Conservation (phyloP, 2,888 invertebrate genomes). For the Pheosia tremula region DNA sequence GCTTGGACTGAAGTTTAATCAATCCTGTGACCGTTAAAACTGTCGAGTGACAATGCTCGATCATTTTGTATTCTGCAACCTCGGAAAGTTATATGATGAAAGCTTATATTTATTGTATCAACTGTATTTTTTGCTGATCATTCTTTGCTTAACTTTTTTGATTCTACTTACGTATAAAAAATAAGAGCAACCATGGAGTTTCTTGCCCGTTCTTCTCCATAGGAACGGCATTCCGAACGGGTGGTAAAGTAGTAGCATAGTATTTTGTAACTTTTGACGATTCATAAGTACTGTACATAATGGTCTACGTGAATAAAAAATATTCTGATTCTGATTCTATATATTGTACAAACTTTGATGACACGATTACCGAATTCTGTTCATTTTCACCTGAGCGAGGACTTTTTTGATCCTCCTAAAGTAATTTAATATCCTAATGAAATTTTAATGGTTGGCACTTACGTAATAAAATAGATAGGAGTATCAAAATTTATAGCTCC, state of each 20-base stretch:
- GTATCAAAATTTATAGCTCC: slow-evolving; percentile 33
- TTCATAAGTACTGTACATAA: too few species aligned
- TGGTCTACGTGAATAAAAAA: too few species aligned
- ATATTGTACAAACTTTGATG: background rate
- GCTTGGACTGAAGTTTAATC: slow-evolving; percentile 47
- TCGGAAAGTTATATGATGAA: slow-evolving; percentile 27
- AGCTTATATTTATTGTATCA: slow-evolving; percentile 17
- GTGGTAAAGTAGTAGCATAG: too few species aligned
- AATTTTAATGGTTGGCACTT: slow-evolving; percentile 19
- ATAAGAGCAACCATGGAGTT: too few species aligned
- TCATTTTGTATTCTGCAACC: slow-evolving; percentile 32
- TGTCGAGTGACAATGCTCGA: slow-evolving; percentile 38
- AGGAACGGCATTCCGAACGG: too few species aligned
- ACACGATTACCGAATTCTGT: background rate
- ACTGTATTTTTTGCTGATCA: background rate
- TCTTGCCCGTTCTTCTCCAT: too few species aligned
- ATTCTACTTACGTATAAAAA: too few species aligned
- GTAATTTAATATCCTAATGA: slow-evolving; percentile 30
- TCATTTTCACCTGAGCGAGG: background rate
- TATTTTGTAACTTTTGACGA: too few species aligned
- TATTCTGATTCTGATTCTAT: too few species aligned
- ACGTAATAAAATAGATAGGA: slow-evolving; percentile 16
- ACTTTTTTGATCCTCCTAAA: background rate
- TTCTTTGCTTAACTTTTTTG: too few species aligned
- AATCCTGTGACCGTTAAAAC: slow-evolving; percentile 42